A percentile compares a stretch with the other conserved stretches of the same genome.
phyloP scores from a whole-genome alignment of 2,888 invertebrate genomes.

The Plebejus melissa region DNA sequence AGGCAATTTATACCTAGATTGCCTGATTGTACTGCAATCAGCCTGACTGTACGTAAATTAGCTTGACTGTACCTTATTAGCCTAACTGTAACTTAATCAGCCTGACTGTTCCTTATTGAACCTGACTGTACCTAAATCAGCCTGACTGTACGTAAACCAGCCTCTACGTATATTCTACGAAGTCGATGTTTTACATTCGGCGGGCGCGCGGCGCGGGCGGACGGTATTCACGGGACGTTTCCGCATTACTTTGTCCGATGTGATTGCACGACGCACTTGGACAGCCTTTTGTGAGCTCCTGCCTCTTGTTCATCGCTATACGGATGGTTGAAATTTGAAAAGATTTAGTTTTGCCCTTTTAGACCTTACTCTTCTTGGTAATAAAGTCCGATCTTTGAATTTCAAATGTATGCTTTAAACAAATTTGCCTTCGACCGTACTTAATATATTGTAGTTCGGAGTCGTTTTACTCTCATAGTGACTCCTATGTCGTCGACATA shows the following conservation, averaged over 20 bases:
- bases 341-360: not conserved
- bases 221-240: slow-evolving; percentile 10
- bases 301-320: not conserved
- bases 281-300: slow-evolving; percentile 2
- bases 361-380: not conserved
- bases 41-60: too few species aligned
- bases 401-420: not conserved
- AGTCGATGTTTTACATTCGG: slow-evolving; percentile 32
- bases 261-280: slow-evolving; percentile 11
- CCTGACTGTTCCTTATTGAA: too few species aligned
- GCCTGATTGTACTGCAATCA: too few species aligned
- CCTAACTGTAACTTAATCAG: too few species aligned
- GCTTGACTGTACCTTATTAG: too few species aligned
- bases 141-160: slow-evolving; percentile 32
- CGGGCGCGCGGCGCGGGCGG: not conserved
- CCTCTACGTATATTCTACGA: not conserved
- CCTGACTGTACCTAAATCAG: not conserved
- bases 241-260: slow-evolving; percentile 18
- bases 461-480: too few species aligned
- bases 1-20: too few species aligned
- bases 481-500: too few species aligned
- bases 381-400: not conserved
- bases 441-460: not conserved
- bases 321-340: not conserved
- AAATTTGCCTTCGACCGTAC: not conserved